Evolutionary conservation across 2,113 vertebrate genomes (phyloP).

Genomic region (Phaetusa simplex): DNA sequence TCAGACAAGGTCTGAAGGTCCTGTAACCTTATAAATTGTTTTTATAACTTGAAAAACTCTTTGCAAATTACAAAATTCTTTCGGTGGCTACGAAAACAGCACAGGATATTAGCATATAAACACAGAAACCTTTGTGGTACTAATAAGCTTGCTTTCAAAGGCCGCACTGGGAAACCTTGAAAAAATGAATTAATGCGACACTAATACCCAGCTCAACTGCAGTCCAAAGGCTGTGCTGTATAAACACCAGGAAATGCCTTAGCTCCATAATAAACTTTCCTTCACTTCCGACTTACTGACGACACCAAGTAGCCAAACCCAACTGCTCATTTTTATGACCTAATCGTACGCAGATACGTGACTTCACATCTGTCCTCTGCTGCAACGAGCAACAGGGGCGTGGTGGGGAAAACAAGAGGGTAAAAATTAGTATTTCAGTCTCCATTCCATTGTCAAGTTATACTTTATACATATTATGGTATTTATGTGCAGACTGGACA

Average conservation of each 20-base stretch:
- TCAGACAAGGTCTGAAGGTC: conserved; percentile 25
- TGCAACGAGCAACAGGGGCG: background rate
- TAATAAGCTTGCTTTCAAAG: conserved; percentile 32
- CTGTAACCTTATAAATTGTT: conserved; percentile 18
- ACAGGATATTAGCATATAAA: conserved; percentile 48
- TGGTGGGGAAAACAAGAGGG: background rate
- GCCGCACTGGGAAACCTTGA: conserved; percentile 6
- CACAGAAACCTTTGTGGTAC: conserved; percentile 38
- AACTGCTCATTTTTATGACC: background rate
- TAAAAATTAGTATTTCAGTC: background rate
- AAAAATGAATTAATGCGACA: background rate
- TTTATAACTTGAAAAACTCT: conserved; percentile 37
- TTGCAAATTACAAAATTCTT: conserved; percentile 32
- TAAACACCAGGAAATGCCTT: conserved; percentile 25
- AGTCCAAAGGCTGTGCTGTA: conserved; percentile 21
- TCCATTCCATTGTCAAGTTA: background rate
- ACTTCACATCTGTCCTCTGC: background rate
- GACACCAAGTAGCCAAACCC: background rate
- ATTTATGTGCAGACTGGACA: background rate
- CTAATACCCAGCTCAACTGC: conserved; percentile 23
- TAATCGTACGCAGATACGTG: background rate
- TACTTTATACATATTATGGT: background rate
- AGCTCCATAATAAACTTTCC: background rate
- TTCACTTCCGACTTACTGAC: background rate
- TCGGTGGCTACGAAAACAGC: background rate